Evolutionary conservation across 2,113 vertebrate genomes (phyloP).

Genomic region (Perognathus longimembris): DNA sequence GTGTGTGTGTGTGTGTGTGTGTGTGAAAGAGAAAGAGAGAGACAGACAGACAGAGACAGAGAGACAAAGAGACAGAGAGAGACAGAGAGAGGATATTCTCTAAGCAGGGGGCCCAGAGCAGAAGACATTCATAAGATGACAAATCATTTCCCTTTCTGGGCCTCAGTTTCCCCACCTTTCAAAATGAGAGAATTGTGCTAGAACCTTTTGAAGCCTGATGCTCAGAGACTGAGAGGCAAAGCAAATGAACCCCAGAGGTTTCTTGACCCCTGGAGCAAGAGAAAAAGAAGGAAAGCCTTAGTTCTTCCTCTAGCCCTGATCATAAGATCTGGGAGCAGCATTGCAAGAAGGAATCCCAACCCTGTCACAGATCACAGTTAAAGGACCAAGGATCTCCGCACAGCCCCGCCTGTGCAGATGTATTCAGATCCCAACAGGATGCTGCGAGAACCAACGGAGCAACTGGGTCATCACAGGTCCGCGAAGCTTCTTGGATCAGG

Average conservation of each 20-base stretch:
- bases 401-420: not conserved
- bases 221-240: not conserved
- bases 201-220: not conserved
- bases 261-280: not conserved
- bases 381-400: not conserved
- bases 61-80: too few species aligned
- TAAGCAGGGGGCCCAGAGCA: not conserved
- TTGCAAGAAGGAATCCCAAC: not conserved
- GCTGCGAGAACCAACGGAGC: not conserved
- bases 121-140: not conserved
- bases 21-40: not conserved
- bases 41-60: not conserved
- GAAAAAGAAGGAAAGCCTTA: not conserved
- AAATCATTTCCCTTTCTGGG: not conserved
- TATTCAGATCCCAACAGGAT: constrained; percentile 21
- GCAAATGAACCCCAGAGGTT: not conserved
- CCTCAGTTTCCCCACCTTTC: not conserved
- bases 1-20: not conserved
- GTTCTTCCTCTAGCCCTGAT: not conserved
- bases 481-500: not conserved
- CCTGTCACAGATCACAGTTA: not conserved
- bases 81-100: not conserved
- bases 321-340: not conserved
- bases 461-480: not conserved
- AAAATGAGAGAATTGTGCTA: not conserved